Evolutionary conservation across 2,797 vertebrate genomes (phyloP), one percentile per base, ranked within the genome.

Genomic region (Alca torda): DNA sequence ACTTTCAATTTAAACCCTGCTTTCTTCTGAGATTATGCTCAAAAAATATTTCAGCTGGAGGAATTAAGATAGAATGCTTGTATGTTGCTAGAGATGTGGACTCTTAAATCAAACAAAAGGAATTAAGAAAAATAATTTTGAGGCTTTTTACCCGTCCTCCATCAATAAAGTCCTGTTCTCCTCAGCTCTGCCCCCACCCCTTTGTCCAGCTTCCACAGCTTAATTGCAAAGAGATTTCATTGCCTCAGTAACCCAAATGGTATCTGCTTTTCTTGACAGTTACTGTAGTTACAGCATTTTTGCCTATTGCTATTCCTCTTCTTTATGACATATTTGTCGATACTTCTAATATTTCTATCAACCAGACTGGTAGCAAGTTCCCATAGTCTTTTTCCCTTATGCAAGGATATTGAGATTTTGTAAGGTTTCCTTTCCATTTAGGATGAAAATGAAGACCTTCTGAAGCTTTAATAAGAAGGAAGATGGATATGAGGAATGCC

Each of bases 21-120:
- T 89, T 88, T 96, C 84, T 80, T 92, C 84, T 86, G 69, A 92
- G 75, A 75, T 89, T 89, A 68, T 30, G 11, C 20, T 89, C 23
- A 80, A 84, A 85, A 96, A 51, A 15, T 57, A 81, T 69, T 89
- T 90, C 79, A 82, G 17, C 4, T 69, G 6, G 2, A 93, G 37
- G 63, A 92, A 88, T 96, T 76, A 80, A 89, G 60, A 76, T 18
- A 79, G 46, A 84, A 72, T 43, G 19, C n/a, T 61, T 80, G 45
- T 51, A 54, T 0, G 1, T 64, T 92, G 19, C 54, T 77, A 78
- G 35, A 74, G 26, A 23, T 56, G 28, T 45, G 51, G 45, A n/a
- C 21, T 46, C 31, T 78, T 76, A 54, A 63, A 50, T 4, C 59
- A 83, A 93, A 75, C 18, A 73, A 92, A 80, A 83, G 6, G 10